Conservation (phyloP, 2,888 invertebrate species). For the Catocala sponsa region DNA sequence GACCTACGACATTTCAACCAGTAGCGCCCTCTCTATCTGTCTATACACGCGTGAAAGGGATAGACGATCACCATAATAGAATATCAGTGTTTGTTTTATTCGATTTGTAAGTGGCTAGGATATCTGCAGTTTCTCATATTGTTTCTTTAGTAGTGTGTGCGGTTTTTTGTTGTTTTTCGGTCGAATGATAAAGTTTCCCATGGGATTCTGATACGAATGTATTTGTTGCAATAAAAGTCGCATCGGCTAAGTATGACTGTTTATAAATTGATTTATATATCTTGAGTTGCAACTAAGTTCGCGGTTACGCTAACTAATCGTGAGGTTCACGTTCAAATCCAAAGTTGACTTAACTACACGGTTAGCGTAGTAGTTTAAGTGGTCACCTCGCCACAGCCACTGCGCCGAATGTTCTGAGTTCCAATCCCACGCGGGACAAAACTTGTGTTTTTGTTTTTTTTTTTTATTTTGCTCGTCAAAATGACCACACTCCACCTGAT, state of each 20-base stretch:
- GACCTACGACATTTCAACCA: conserved; percentile 87
- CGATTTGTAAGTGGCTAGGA: conserved; percentile 80
- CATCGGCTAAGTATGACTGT: not conserved
- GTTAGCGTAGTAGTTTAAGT: too few species aligned
- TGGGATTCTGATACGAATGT: conserved; percentile 32
- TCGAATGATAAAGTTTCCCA: conserved; percentile 50
- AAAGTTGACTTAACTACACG: too few species aligned
- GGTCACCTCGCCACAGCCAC: too few species aligned
- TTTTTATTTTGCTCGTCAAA: too few species aligned
- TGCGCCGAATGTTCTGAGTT: too few species aligned
- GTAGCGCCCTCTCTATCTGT: conserved; percentile 69
- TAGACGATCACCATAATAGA: conserved; percentile 79
- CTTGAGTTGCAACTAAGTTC: too few species aligned
- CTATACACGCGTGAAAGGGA: conserved; percentile 63
- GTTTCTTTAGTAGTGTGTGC: conserved; percentile 66
- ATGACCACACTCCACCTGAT: too few species aligned
- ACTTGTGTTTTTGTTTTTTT: too few species aligned
- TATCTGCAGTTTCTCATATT: conserved; percentile 79
- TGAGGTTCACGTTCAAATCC: too few species aligned
- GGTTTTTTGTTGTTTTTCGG: conserved; percentile 46
- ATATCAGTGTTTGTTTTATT: conserved; percentile 83
- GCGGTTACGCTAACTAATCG: too few species aligned
- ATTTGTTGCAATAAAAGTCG: conserved; percentile 17
- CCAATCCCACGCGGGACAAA: too few species aligned
- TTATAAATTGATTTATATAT: not conserved